Evolutionary conservation across 2,888 invertebrate genomes (phyloP), one percentile per base, ranked within the genome.

Genomic region (Subacronicta megacephala): DNA sequence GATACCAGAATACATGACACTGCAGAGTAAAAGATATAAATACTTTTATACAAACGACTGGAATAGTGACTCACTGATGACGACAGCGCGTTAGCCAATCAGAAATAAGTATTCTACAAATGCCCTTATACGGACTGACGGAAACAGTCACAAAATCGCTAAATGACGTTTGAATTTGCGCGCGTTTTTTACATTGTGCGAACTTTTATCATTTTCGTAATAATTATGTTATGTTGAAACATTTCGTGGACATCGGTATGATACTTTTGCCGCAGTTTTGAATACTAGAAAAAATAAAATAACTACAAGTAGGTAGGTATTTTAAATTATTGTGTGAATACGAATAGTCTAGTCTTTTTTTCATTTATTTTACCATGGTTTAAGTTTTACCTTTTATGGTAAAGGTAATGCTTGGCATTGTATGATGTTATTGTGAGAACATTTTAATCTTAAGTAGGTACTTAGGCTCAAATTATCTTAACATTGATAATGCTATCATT

Each of bases 121-220:
- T 95, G 95, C 93, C 95, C 95, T 92, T 95, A 94, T 95, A 95
- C 89, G 95, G 95, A 88, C 89, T 90, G 94, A 85, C 90, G 90
- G 91, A 92, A 89, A 88, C 81, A 83, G 79, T 68, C 75, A 69
- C 57, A 68, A 79, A 76, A 73, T 76, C 67, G 72, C 62, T n/a
- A 76, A 77, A 76, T 75, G 67, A 72, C 37, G 71, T 85, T 89
- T 82, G 43, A 85, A 88, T 77, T 81, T 72, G 78, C 76, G 83
- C 89, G 90, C 81, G 75, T 49, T 61, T 42, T 42, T 31, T n/a
- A n/a, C n/a, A n/a, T n/a, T n/a, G n/a, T n/a, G n/a, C n/a, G n/a
- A n/a, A n/a, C n/a, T n/a, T n/a, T n/a, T n/a, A n/a, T n/a, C n/a
- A n/a, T n/a, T n/a, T n/a, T n/a, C n/a, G n/a, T n/a, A n/a, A n/a